Evolutionary conservation across 2,797 vertebrate species (phyloP), one percentile per base, ranked within the genome.

Genomic region (Sebastes hubbsi): DNA sequence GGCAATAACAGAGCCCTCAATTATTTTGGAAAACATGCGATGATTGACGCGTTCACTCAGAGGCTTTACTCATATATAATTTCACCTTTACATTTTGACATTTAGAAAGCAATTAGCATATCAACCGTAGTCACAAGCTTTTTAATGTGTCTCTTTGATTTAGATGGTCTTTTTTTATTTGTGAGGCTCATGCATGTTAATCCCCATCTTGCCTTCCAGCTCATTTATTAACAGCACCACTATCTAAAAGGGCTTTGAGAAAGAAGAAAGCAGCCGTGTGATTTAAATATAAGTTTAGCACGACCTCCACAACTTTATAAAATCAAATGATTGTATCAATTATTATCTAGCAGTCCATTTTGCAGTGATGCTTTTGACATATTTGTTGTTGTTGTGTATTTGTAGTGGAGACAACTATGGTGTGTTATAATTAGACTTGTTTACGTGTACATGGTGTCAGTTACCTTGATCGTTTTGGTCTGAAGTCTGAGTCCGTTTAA

Each of bases 401-500:
- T 58, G 27, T 6, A 46, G 29, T 36, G 13, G 13, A 61, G 68
- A 60, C 27, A 30, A 14, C 11, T 38, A 12, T 42, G 7, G 8
- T 73, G 64, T 60, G 64, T 29, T 55, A 24, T n/a, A 58, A n/a
- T 62, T 13, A 29, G 24, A 58, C 14, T 20, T 24, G 60, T 63
- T 62, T 14, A 38, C 27, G 2, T 29, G 52, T 30, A 20, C 30
- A 8, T 0, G 4, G 30, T 29, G 49, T 75, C 13, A 5, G 24
- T 93, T 97, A 99, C 99, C 97, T 99, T 99, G 94, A 99, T 99
- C 79, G 98, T 99, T 97, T 99, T 99, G 90, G 99, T 99, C 94
- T 99, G 99, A 94, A 99, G 98, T 96, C 99, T 96, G 92, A 99
- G 95, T 95, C 98, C 99, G 88, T 98, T 99, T 95, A 99, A 95